Conservation (phyloP, 2,797 vertebrate species). For the Esox masquinongy region DNA sequence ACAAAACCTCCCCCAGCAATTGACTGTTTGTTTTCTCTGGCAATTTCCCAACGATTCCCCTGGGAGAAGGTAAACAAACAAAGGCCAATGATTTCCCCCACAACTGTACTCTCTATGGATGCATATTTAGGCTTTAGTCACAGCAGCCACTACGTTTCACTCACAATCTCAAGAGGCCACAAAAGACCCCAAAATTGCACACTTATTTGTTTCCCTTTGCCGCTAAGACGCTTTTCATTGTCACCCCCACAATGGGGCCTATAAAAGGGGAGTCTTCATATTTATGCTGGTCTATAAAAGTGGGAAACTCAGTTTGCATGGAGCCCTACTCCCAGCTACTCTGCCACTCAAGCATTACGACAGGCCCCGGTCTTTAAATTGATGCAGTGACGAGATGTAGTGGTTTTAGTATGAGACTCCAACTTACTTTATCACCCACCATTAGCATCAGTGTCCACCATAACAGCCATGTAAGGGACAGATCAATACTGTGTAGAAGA, state of each 20-base stretch:
- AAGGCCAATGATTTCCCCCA: slow-evolving; percentile 44
- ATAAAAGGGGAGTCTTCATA: too few species aligned
- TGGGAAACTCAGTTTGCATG: slow-evolving; percentile 39
- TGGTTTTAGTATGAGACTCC: slow-evolving; percentile 56
- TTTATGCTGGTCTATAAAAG: slow-evolving; percentile 36
- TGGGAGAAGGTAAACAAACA: slow-evolving; percentile 69
- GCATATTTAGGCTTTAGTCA: slow-evolving; percentile 64
- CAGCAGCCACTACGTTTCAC: slow-evolving; percentile 41
- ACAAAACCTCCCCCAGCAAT: slow-evolving; percentile 10
- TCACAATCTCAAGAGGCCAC: slow-evolving; percentile 38
- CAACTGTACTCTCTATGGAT: slow-evolving; percentile 49
- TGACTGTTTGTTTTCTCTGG: slow-evolving; percentile 36
- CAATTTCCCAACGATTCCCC: slow-evolving; percentile 62
- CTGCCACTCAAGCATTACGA: slow-evolving; percentile 19
- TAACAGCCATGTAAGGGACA: slow-evolving; percentile 68
- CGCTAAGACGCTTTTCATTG: slow-evolving; percentile 47
- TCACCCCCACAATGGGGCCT: slow-evolving; percentile 26
- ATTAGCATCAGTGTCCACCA: slow-evolving; percentile 72
- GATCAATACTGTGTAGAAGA: slow-evolving; percentile 69
- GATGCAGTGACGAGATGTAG: slow-evolving; percentile 51
- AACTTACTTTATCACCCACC: slow-evolving; percentile 73
- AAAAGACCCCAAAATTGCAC: slow-evolving; percentile 42
- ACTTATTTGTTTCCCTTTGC: slow-evolving; percentile 57
- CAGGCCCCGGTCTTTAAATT: slow-evolving; percentile 38
- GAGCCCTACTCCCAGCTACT: slow-evolving; percentile 12